phyloP scores from a whole-genome alignment of 2,113 vertebrate genomes.

The Macrotus californicus region DNA sequence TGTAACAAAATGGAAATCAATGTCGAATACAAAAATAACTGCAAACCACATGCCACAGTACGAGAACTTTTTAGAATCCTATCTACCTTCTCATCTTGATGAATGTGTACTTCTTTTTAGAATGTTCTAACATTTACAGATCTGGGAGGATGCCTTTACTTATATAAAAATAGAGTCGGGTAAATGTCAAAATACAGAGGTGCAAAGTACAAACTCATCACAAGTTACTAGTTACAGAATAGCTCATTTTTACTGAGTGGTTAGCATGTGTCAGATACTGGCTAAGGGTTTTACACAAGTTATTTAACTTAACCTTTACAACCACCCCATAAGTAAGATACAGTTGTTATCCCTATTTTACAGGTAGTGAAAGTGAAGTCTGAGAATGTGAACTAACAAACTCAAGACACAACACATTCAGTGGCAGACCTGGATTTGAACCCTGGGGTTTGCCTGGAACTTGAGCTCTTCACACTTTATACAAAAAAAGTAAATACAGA shows the following conservation, averaged over 20 bases:
- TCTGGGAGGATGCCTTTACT: conserved; percentile 32
- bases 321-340: not conserved
- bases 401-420: not conserved
- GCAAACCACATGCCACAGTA: not conserved
- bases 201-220: conserved; percentile 22
- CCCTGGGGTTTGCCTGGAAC: not conserved
- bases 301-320: not conserved
- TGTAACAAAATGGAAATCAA: conserved; percentile 35
- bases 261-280: not conserved
- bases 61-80: not conserved
- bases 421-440: not conserved
- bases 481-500: not conserved
- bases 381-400: not conserved
- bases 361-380: not conserved
- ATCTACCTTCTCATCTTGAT: conserved; percentile 27
- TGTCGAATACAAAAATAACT: not conserved
- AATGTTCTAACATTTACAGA: conserved; percentile 49
- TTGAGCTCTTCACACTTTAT: not conserved
- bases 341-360: not conserved
- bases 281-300: not conserved
- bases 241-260: not conserved
- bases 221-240: conserved; percentile 17
- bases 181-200: conserved; percentile 56
- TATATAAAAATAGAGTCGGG: conserved; percentile 32
- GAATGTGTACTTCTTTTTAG: conserved; percentile 15